Percentiles rank a stretch among this genome's conserved stretches.
Conservation (phyloP, 2,113 vertebrate species). For the Sula dactylatra region DNA sequence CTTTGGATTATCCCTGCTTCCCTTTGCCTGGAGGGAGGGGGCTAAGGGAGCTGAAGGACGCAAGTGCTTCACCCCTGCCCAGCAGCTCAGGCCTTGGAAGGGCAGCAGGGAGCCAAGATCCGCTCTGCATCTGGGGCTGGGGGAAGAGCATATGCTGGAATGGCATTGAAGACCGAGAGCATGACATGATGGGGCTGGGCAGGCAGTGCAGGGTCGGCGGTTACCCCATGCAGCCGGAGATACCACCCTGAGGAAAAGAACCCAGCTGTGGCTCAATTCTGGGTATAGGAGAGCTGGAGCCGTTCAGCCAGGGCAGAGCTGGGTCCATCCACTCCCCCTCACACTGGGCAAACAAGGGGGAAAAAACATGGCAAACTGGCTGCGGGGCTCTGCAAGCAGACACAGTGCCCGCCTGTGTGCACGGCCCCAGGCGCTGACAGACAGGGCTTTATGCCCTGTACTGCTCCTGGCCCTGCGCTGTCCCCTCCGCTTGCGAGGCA, state of each 20-base stretch:
- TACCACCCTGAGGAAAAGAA: not conserved
- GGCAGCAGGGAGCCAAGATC: not conserved
- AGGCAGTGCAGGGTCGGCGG: too few species aligned
- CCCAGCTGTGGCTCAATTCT: not conserved
- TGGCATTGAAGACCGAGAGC: not conserved
- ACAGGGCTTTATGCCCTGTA: not conserved
- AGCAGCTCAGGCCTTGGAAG: not conserved
- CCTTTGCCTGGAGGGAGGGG: not conserved
- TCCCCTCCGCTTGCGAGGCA: not conserved
- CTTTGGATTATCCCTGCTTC: accelerated
- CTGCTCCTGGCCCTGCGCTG: accelerated
- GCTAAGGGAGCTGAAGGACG: not conserved
- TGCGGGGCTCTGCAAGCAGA: not conserved
- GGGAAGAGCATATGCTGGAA: not conserved
- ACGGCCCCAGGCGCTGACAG: accelerated
- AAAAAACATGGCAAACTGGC: not conserved
- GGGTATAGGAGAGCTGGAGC: not conserved
- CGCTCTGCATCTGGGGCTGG: not conserved
- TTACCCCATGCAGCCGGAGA: not conserved
- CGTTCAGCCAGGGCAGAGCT: not conserved
- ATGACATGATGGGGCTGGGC: not conserved
- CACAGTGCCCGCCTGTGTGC: not conserved
- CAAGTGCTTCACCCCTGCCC: not conserved
- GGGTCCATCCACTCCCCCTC: not conserved
- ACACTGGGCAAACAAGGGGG: not conserved